phyloP scores from a whole-genome alignment of 2,888 invertebrate species.

The Mesorhabditis belari region DNA sequence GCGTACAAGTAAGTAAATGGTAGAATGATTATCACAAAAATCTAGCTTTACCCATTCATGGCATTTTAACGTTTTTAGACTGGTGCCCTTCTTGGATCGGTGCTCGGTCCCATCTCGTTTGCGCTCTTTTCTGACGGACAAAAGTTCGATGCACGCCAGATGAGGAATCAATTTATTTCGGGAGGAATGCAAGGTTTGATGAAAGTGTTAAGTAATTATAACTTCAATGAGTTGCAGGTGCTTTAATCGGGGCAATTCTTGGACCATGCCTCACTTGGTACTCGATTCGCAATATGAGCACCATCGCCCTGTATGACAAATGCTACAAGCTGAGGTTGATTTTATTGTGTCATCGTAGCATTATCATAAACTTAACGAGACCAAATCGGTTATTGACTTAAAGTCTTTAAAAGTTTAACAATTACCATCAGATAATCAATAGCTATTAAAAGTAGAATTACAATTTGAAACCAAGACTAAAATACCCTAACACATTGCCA shows the following conservation, averaged over 20 bases:
- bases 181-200: conserved; percentile 15
- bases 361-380: neutral
- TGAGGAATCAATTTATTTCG: neutral
- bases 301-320: conserved; percentile 36
- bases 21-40: neutral
- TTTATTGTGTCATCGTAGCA: neutral
- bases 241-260: conserved; percentile 23
- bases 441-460: no score
- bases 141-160: neutral
- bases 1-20: conserved; percentile 24
- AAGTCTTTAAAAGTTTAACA: no score
- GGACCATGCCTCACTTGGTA: conserved; percentile 36
- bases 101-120: conserved; percentile 22
- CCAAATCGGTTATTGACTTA: no score
- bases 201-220: conserved; percentile 3
- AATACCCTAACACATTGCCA: no score
- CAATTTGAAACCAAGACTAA: no score
- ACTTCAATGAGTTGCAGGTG: conserved; percentile 10
- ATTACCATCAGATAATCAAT: no score
- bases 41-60: neutral
- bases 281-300: conserved; percentile 36
- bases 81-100: conserved; percentile 33
- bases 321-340: conserved; percentile 34
- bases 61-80: conserved; percentile 15
- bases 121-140: neutral